A percentile compares a stretch with the other conserved stretches of the same genome.
Conservation (phyloP, 1,140 invertebrate genomes). For the Drosophila truncata region DNA sequence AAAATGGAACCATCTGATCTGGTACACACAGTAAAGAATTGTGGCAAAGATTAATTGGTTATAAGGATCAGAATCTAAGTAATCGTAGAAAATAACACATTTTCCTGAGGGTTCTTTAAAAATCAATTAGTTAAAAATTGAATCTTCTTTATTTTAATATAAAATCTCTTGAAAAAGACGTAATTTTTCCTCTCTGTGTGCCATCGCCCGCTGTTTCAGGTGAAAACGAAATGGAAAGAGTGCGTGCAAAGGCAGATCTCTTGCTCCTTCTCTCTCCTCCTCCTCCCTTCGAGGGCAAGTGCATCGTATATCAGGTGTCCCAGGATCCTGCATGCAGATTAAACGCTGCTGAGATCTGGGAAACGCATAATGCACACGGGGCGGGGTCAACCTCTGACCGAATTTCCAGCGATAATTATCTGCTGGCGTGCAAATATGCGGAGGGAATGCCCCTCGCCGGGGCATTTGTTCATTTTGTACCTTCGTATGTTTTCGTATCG, state of each 20-base stretch:
- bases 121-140: fast-evolving
- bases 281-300: constrained; percentile 5
- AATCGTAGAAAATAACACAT: no score
- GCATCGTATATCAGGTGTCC: constrained; percentile 73
- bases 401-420: constrained; percentile 81
- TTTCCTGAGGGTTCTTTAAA: not conserved
- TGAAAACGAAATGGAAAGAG: constrained; percentile 70
- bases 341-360: constrained; percentile 12
- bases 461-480: constrained; percentile 24
- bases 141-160: not conserved
- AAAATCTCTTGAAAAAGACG: fast-evolving
- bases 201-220: constrained; percentile 49
- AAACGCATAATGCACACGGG: constrained; percentile 6
- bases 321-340: constrained; percentile 71
- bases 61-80: no score
- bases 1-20: constrained; percentile 11
- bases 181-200: not conserved
- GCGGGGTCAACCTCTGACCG: constrained; percentile 76
- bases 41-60: not conserved
- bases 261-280: not conserved
- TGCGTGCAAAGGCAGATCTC: constrained; percentile 38
- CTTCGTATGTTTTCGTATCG: constrained; percentile 24
- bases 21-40: not conserved
- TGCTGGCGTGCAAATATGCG: constrained; percentile 79
- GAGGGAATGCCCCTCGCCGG: constrained; percentile 47